These are phyloP conservation scores for Ceratothoa steindachneri DNA, from an alignment of 2,888 invertebrate species.

Conservation along the genomic window DNA sequence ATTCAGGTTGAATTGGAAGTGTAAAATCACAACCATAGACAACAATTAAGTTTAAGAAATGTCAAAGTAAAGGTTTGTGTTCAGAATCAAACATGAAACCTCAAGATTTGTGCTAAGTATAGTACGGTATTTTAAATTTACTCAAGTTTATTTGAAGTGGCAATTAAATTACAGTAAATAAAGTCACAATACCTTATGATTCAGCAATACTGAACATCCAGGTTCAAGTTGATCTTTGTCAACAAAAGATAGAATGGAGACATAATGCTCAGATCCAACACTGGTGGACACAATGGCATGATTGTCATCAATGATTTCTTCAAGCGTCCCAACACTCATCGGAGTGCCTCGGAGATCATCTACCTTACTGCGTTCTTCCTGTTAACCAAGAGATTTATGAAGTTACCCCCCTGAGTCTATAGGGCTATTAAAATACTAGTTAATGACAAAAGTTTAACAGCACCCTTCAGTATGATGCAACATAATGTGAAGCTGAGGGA, in stretches of 20 bases:
- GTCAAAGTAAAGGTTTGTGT: too few relatives aligned
- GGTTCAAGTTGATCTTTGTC: slow-evolving; percentile 99
- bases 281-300: slow-evolving; percentile 98
- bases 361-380: slow-evolving; percentile 73
- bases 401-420: too few relatives aligned
- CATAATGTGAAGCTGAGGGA: too few relatives aligned
- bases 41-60: too few relatives aligned
- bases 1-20: too few relatives aligned
- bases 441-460: too few relatives aligned
- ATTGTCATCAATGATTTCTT: slow-evolving; percentile 99
- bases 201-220: slow-evolving; percentile 94
- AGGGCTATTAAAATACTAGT: too few relatives aligned
- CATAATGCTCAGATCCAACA: slow-evolving; percentile 98
- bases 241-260: slow-evolving; percentile 96
- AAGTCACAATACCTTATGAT: slow-evolving; percentile 96
- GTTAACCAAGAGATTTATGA: too few relatives aligned
- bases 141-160: too few relatives aligned
- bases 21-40: too few relatives aligned
- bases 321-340: slow-evolving; percentile 98
- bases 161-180: too few relatives aligned
- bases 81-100: background rate
- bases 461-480: too few relatives aligned
- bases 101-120: background rate
- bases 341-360: slow-evolving; percentile 98
- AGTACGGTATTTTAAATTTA: background rate